Evolutionary conservation across 2,797 vertebrate genomes (phyloP), one percentile per base, ranked within the genome.

Genomic region (Bradypus variegatus): DNA sequence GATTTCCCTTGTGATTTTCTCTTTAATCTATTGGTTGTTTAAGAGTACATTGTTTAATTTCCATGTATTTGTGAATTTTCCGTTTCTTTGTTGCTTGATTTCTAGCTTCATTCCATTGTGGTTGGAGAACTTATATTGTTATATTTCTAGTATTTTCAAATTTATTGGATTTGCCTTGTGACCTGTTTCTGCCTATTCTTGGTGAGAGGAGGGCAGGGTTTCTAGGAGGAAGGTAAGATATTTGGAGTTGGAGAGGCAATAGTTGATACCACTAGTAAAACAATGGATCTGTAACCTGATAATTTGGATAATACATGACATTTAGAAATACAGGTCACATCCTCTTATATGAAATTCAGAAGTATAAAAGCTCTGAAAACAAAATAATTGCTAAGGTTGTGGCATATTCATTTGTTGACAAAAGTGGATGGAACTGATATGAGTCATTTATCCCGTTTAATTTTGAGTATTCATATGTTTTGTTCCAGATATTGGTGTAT

Each of bases 381-480:
- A 80, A 27, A 91, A 41, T 67, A 86, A 60, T 72, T 86, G 33
- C 50, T 80, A 76, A 88, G 38, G 80, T 88, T 86, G 65, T 94
- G 79, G n/a, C 45, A 36, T 92, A 50, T 64, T 88, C 48, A 83
- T 69, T 50, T 83, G 50, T 80, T 92, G 65, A n/a, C 73, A 93
- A 73, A 89, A 72, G 27, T 53, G 23, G 77, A 58, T 88, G 36
- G 64, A 89, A 83, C 27, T 72, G 50, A 64, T 62, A 69, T 75
- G 53, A 80, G 82, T 41, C 65, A 60, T 78, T 86, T 64, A 58
- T 62, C 91, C 41, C 14, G 29, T 50, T 69, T 70, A 38, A 50
- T 41, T 92, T 83, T 89, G 55, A 86, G 80, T 89, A 92, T 82
- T 86, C 45, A 70, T 73, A 36, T 72, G 10, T 86, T 88, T 90